These are phyloP conservation scores for Ophonus ardosiacus DNA, from an alignment of 2,888 invertebrate species.

Conservation along the genomic window DNA sequence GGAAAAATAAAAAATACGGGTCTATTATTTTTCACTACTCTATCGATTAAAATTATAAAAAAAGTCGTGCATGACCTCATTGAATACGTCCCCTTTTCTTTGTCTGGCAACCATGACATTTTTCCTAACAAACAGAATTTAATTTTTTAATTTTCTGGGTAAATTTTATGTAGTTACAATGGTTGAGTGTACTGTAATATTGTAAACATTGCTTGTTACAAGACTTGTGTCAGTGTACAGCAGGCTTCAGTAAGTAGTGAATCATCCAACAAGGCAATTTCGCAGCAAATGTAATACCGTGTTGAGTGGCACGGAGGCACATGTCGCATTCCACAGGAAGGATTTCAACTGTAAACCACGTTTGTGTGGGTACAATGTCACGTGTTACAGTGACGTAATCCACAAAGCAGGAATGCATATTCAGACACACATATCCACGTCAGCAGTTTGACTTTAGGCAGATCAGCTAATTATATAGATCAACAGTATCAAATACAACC, in stretches of 20 bases:
- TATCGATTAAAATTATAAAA: too few relatives aligned
- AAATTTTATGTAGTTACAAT: too few relatives aligned
- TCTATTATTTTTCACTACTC: too few relatives aligned
- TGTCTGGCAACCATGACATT: not conserved
- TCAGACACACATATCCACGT: not conserved
- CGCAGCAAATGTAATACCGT: too few relatives aligned
- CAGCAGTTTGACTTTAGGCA: conserved; percentile 24
- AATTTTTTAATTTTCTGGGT: too few relatives aligned
- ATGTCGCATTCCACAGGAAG: not conserved
- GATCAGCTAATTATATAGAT: conserved; percentile 39
- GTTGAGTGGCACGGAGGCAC: not conserved
- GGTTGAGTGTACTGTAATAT: too few relatives aligned
- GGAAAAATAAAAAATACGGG: too few relatives aligned
- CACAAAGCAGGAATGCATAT: conserved; percentile 29
- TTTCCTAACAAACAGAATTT: not conserved
- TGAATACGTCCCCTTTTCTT: not conserved
- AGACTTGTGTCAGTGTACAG: too few relatives aligned
- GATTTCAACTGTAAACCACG: not conserved
- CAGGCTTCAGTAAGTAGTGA: too few relatives aligned
- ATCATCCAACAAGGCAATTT: too few relatives aligned
- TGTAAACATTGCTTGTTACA: too few relatives aligned
- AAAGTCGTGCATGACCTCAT: too few relatives aligned
- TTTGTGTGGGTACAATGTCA: not conserved
- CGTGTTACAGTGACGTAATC: not conserved
- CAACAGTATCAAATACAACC: conserved; percentile 19